phyloP scores from a whole-genome alignment of 2,797 vertebrate genomes.

The Muraenolepis orangiensis region DNA sequence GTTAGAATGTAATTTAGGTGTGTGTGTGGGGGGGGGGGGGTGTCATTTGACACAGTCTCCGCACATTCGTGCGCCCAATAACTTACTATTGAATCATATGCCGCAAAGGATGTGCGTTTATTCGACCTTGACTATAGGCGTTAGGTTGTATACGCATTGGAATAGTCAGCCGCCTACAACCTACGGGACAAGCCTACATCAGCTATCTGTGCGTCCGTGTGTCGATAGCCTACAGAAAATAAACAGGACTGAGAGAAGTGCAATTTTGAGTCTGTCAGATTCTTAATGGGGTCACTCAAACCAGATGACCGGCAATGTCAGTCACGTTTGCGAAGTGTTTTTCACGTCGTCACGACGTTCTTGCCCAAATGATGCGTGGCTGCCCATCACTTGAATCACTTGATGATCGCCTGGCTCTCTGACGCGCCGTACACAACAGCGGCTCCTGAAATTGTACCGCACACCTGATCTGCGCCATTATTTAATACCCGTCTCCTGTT shows the following conservation, averaged over 20 bases:
- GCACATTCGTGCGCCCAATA: not conserved
- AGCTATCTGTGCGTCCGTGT: not conserved
- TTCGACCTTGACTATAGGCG: slow-evolving; percentile 64
- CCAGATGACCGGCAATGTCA: not conserved
- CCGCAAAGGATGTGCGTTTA: not conserved
- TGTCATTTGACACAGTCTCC: not conserved
- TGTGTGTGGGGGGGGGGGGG: no score
- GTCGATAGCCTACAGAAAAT: not conserved
- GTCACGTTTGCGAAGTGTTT: not conserved
- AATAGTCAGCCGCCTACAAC: no score
- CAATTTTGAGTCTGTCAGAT: slow-evolving; percentile 30
- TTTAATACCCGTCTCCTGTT: not conserved
- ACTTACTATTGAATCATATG: not conserved
- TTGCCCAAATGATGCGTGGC: not conserved
- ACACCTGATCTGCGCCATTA: slow-evolving; percentile 16
- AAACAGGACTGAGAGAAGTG: slow-evolving; percentile 27
- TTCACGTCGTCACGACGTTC: not conserved
- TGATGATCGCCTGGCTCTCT: slow-evolving; percentile 4
- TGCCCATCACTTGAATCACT: slow-evolving; percentile 15
- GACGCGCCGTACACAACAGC: not conserved
- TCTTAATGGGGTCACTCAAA: not conserved
- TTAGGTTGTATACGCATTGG: slow-evolving; percentile 38
- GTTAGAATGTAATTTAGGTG: not conserved
- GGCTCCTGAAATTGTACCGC: not conserved
- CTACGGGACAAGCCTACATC: not conserved